These are phyloP conservation scores for Athalia circularis DNA, from an alignment of 2,888 invertebrate genomes.

Conservation along the genomic window DNA sequence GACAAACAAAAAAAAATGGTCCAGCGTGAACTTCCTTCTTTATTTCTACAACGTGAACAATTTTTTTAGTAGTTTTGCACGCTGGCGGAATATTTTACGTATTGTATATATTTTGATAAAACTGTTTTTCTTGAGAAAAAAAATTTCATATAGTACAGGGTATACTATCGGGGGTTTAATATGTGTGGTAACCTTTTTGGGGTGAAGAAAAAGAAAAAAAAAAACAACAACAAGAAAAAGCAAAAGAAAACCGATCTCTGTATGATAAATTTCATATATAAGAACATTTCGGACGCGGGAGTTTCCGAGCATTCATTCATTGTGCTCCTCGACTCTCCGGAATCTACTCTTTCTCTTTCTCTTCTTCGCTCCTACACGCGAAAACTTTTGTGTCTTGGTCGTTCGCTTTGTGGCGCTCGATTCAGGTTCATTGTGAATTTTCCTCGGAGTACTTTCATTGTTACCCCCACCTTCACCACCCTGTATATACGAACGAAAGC, in stretches of 20 bases:
- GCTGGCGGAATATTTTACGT: too few species aligned
- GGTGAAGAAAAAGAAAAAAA: not conserved
- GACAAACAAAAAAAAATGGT: too few species aligned
- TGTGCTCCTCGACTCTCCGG: constrained; percentile 42
- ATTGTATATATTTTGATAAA: too few species aligned
- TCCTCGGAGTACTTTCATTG: constrained; percentile 39
- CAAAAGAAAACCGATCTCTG: constrained; percentile 20
- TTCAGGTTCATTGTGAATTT: constrained; percentile 47
- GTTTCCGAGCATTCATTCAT: constrained; percentile 43
- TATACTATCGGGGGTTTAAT: too few species aligned
- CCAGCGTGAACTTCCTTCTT: too few species aligned
- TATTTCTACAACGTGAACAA: too few species aligned
- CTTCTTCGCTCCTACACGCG: constrained; percentile 48
- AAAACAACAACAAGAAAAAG: not conserved
- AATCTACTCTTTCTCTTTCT: constrained; percentile 42
- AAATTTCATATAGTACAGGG: too few species aligned
- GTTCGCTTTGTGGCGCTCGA: constrained; percentile 50
- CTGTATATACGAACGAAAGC: not conserved
- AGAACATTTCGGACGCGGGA: constrained; percentile 27
- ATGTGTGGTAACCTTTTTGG: not conserved
- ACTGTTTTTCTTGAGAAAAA: too few species aligned
- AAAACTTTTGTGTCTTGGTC: constrained; percentile 54
- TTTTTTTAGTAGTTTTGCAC: too few species aligned
- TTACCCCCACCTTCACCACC: not conserved
- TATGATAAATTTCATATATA: constrained; percentile 32